Conservation (phyloP, 2,888 invertebrate species). For the Eurytoma californica region DNA sequence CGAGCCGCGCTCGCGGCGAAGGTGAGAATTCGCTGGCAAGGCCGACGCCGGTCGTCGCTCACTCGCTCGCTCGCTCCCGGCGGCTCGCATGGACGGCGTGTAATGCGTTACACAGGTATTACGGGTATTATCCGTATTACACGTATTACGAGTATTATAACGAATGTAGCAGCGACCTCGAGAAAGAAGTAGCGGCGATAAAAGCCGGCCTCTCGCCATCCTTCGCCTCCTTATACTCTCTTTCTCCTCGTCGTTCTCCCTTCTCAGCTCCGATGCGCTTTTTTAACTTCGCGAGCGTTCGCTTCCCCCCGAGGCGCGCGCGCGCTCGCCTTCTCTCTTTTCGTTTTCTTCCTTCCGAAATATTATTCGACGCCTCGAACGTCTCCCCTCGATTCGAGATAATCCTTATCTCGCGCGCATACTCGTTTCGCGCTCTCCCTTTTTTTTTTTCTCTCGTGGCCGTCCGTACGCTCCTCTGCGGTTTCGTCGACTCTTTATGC, state of each 20-base stretch:
- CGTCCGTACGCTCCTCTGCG: no score
- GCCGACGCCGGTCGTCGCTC: constrained; percentile 60
- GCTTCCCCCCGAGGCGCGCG: background rate
- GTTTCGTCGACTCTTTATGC: no score
- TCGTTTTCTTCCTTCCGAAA: constrained; percentile 36
- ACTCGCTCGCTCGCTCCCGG: constrained; percentile 20
- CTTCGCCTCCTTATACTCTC: constrained; percentile 44
- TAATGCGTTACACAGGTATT: constrained; percentile 71
- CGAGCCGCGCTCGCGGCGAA: constrained; percentile 33
- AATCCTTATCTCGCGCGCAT: constrained; percentile 18
- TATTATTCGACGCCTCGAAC: constrained; percentile 21
- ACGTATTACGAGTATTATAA: constrained; percentile 72
- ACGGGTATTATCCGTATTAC: constrained; percentile 73
- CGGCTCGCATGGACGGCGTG: constrained; percentile 56
- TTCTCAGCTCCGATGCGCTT: constrained; percentile 48
- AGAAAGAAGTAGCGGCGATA: constrained; percentile 58
- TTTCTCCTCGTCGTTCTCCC: constrained; percentile 39
- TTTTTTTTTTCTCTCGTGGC: no score
- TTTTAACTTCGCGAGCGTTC: constrained; percentile 50
- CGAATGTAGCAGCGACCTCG: constrained; percentile 70
- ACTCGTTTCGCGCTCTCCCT: constrained; percentile 1
- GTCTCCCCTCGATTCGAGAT: constrained; percentile 21
- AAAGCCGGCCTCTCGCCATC: constrained; percentile 54
- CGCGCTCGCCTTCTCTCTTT: constrained; percentile 39
- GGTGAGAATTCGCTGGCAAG: constrained; percentile 57